phyloP scores from a whole-genome alignment of 2,797 vertebrate genomes.

The Helostoma temminkii region DNA sequence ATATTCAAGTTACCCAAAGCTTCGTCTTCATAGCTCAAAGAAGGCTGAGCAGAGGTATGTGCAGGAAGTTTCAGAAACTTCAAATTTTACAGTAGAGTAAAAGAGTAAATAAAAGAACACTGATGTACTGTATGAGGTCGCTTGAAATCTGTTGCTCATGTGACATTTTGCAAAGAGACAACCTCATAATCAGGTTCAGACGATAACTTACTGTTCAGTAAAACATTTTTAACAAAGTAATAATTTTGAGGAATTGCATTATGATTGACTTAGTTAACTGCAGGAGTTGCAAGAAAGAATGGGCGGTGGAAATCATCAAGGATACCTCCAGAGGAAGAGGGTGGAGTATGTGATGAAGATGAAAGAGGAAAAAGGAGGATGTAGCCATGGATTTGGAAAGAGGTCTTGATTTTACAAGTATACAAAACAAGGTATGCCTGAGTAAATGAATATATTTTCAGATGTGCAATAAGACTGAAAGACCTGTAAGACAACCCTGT shows the following conservation, averaged over 20 bases:
- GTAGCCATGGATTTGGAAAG: slow-evolving; percentile 16
- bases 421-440: slow-evolving; percentile 37
- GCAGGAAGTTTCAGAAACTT: background rate
- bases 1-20: slow-evolving; percentile 1
- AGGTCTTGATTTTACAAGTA: slow-evolving; percentile 39
- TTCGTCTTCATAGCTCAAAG: slow-evolving; percentile 11
- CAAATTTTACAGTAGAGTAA: slow-evolving; percentile 24
- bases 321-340: slow-evolving; percentile 50
- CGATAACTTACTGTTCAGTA: slow-evolving; percentile 3
- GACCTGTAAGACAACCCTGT: slow-evolving; percentile 34
- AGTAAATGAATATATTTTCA: slow-evolving; percentile 53
- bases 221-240: too few relatives aligned
- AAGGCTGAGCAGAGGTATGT: slow-evolving; percentile 12
- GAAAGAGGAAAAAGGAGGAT: slow-evolving; percentile 46
- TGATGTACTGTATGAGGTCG: slow-evolving; percentile 56
- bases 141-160: slow-evolving; percentile 42
- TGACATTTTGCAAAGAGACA: slow-evolving; percentile 40
- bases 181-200: slow-evolving; percentile 23
- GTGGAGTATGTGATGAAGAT: slow-evolving; percentile 61
- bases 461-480: slow-evolving; percentile 58
- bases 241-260: slow-evolving; percentile 60
- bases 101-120: slow-evolving; percentile 51
- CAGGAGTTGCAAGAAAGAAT: slow-evolving; percentile 38
- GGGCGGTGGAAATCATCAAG: slow-evolving; percentile 49
- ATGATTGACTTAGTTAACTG: slow-evolving; percentile 51